Evolutionary conservation across 2,113 vertebrate genomes (phyloP).

Genomic region (Cervus canadensis): DNA sequence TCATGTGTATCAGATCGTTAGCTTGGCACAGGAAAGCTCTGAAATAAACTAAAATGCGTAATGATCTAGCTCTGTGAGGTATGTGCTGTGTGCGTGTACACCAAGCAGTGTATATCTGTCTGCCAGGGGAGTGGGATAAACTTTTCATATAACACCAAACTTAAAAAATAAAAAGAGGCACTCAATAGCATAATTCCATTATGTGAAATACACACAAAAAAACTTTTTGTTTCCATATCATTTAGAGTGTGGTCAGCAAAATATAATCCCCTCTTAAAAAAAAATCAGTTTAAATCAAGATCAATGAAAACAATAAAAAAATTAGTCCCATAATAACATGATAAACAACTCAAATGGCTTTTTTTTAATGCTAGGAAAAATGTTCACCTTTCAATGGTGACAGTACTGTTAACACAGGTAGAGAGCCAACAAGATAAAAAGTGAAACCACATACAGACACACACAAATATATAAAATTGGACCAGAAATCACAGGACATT

Average conservation of each 20-base stretch:
- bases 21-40: not conserved
- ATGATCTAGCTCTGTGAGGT: not conserved
- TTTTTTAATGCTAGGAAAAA: slow-evolving; percentile 71
- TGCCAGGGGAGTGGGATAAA: not conserved
- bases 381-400: slow-evolving; percentile 47
- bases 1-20: not conserved
- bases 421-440: slow-evolving; percentile 52
- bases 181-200: not conserved
- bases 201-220: not conserved
- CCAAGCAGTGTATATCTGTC: not conserved
- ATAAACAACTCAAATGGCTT: slow-evolving; percentile 61
- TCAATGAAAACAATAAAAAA: slow-evolving; percentile 30
- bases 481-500: slow-evolving; percentile 66
- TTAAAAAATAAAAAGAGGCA: not conserved
- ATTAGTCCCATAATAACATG: slow-evolving; percentile 42
- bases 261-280: not conserved
- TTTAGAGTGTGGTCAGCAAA: not conserved
- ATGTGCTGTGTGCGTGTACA: not conserved
- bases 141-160: not conserved
- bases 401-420: slow-evolving; percentile 49
- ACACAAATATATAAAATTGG: slow-evolving; percentile 46
- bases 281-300: slow-evolving; percentile 26
- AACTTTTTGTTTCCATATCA: not conserved
- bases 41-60: not conserved
- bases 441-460: slow-evolving; percentile 42